Conservation (phyloP, 2,113 vertebrate genomes). For the Phaethon lepturus region DNA sequence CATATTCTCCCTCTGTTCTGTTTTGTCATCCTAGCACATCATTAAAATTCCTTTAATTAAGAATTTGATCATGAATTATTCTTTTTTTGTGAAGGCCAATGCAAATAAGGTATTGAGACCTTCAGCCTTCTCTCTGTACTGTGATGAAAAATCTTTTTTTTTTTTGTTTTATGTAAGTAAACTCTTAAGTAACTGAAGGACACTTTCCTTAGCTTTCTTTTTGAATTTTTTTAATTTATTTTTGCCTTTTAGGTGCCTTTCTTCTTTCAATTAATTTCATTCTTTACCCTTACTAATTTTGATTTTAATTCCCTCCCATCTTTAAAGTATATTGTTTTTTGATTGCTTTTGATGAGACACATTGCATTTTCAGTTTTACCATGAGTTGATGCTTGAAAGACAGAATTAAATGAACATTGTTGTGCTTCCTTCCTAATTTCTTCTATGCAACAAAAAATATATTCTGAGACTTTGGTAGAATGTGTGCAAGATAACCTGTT, state of each 20-base stretch:
- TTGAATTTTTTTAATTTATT: background rate
- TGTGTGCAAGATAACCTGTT: background rate
- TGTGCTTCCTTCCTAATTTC: background rate
- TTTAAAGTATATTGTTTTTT: background rate
- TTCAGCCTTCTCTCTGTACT: background rate
- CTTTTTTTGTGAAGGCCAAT: background rate
- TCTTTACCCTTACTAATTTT: background rate
- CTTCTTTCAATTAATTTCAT: background rate
- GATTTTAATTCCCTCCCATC: background rate
- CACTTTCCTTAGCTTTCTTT: background rate
- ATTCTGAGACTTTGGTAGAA: background rate
- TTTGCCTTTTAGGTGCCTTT: background rate
- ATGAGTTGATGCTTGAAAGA: background rate
- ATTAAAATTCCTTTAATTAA: background rate
- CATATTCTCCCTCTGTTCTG: background rate
- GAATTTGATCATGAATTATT: background rate
- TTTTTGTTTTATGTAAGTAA: background rate
- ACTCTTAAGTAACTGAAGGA: background rate
- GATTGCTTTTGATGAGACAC: background rate
- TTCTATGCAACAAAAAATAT: background rate
- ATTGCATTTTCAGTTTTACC: background rate
- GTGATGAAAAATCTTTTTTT: background rate
- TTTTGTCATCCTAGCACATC: background rate
- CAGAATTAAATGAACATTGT: background rate
- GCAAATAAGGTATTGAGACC: background rate